These are phyloP conservation scores for Cryptoprocta ferox DNA, from an alignment of 2,797 vertebrate genomes.

Conservation along the genomic window DNA sequence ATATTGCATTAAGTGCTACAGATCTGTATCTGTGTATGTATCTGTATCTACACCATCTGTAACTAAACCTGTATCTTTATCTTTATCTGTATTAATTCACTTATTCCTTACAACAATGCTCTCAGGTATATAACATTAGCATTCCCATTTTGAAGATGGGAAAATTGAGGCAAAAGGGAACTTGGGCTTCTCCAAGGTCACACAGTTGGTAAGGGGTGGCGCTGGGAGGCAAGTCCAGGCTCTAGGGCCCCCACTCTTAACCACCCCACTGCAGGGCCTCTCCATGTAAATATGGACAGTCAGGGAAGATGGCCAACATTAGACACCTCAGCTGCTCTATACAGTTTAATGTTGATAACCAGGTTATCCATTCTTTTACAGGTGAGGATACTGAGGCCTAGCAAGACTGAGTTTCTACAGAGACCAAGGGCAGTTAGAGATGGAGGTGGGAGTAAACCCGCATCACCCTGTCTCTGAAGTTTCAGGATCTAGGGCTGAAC, in stretches of 20 bases:
- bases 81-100: not conserved
- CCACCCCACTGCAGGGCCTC: not conserved
- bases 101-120: not conserved
- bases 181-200: not conserved
- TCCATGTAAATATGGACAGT: not conserved
- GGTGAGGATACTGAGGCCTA: not conserved
- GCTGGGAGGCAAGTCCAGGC: not conserved
- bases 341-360: not conserved
- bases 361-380: not conserved
- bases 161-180: not conserved
- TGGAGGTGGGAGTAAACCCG: not conserved
- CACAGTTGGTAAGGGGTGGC: not conserved
- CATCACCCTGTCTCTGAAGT: not conserved
- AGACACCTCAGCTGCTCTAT: not conserved
- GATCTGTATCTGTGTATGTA: not conserved
- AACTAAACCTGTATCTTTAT: not conserved
- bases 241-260: not conserved
- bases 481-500: not conserved
- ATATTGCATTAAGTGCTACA: not conserved
- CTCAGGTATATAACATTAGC: not conserved
- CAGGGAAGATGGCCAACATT: not conserved
- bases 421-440: not conserved
- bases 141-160: not conserved
- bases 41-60: not conserved
- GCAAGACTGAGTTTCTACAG: not conserved